Evolutionary conservation across 2,888 invertebrate species (phyloP), one percentile per base, ranked within the genome.

Genomic region (Ophion costatus): DNA sequence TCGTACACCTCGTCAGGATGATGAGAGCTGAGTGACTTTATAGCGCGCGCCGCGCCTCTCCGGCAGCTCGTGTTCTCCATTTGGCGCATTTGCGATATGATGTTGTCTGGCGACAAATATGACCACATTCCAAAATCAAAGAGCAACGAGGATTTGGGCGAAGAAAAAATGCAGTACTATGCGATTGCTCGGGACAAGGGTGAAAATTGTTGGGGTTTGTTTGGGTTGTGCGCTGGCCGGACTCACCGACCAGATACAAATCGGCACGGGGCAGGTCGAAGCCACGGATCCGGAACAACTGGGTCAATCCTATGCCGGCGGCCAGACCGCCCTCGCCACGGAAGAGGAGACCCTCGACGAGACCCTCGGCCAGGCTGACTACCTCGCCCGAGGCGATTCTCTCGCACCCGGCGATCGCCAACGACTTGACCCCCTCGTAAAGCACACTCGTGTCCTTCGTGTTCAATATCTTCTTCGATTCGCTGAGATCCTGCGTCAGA

Each of bases 41-140:
- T 88, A 5, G 93, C 91, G 2, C 64, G 66, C 0, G 92, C 91
- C 4, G 92, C 90, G 29, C 88, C 87, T 17, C 87, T 89, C 33
- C 89, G 89, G 51, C 92, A 92, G 61, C 89, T 91, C 0, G 86
- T 79, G 78, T 93, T 92, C 74, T 92, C 92, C 89, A 93, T 93
- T 10, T 90, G 90, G 51, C 90, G 89, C 89, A 92, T 91, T 84
- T 93, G 93, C 11, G 88, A 85, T 74, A 93, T 89, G 56, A 93
- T 91, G 74, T 87, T 90, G 76, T 92, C 93, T 92, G 70, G 33
- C 22, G 9, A 42, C 17, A 14, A 66, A 45, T n/a, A 59, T 38
- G 29, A 70, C 42, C 38, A 56, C n/a, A n/a, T 45, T n/a, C 24
- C 22, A 24, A 33, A 29, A 6, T 61, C 22, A 51, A 4, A 51